These are phyloP conservation scores for Mallotus villosus DNA, from an alignment of 2,797 vertebrate species.

Conservation along the genomic window DNA sequence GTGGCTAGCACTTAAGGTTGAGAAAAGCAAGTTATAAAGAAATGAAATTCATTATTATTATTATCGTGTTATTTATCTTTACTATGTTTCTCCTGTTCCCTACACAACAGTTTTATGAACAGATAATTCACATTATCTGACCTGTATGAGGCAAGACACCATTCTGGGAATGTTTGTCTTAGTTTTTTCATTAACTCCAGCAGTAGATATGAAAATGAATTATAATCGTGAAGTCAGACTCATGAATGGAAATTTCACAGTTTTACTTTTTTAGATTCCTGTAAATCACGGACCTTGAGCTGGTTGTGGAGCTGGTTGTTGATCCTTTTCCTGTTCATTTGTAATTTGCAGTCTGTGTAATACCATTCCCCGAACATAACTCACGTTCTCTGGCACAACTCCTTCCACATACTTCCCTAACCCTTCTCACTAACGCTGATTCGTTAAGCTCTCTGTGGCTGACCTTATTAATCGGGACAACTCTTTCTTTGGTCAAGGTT, in stretches of 20 bases:
- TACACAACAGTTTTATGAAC: neutral
- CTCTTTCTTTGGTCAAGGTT: neutral
- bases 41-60: no score
- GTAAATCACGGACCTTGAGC: neutral
- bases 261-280: neutral
- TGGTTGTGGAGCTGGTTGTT: slow-evolving; percentile 1
- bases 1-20: neutral
- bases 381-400: neutral
- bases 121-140: neutral
- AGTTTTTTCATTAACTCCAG: neutral
- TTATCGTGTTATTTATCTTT: neutral
- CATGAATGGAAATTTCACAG: neutral
- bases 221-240: neutral
- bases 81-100: neutral
- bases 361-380: slow-evolving; percentile 11
- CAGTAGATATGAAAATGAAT: neutral
- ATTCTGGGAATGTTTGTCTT: slow-evolving; percentile 12
- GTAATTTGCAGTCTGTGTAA: slow-evolving; percentile 44
- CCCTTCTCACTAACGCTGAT: neutral
- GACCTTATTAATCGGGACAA: slow-evolving; percentile 6
- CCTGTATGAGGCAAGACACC: slow-evolving; percentile 12
- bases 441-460: neutral
- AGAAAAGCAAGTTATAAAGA: no score
- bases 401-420: neutral
- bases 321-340: slow-evolving; percentile 38